phyloP scores from a whole-genome alignment of 2,888 invertebrate species.

The Lottia scabra region DNA sequence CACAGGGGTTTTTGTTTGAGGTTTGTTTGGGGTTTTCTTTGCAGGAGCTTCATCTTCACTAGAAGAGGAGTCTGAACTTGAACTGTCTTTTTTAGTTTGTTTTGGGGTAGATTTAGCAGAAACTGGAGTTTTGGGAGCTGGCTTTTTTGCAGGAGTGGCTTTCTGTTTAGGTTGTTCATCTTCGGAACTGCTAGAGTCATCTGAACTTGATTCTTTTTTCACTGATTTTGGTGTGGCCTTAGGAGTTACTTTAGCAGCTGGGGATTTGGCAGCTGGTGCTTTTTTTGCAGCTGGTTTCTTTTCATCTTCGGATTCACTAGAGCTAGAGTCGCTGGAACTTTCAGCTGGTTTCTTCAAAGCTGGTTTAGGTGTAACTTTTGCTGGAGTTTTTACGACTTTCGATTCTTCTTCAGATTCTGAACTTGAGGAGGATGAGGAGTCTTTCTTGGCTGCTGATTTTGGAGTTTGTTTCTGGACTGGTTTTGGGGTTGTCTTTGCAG shows the following conservation, averaged over 20 bases:
- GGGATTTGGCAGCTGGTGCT: slow-evolving; percentile 18
- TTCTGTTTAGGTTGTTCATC: slow-evolving; percentile 22
- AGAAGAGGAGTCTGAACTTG: slow-evolving; percentile 28
- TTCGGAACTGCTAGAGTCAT: slow-evolving; percentile 19
- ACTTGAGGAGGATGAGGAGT: slow-evolving; percentile 28
- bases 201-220: slow-evolving; percentile 19
- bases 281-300: slow-evolving; percentile 17
- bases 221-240: slow-evolving; percentile 11
- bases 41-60: slow-evolving; percentile 35
- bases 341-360: slow-evolving; percentile 8
- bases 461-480: not conserved
- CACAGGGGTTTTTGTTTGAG: slow-evolving; percentile 13
- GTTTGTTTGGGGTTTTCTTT: slow-evolving; percentile 19
- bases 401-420: slow-evolving; percentile 21
- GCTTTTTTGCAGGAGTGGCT: slow-evolving; percentile 12
- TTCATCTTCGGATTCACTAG: slow-evolving; percentile 41
- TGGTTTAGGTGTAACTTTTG: slow-evolving; percentile 8
- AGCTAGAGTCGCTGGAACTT: slow-evolving; percentile 32
- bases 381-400: slow-evolving; percentile 15
- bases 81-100: slow-evolving; percentile 29
- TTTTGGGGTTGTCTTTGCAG: not conserved
- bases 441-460: slow-evolving; percentile 23
- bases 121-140: slow-evolving; percentile 13
- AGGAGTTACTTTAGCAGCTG: slow-evolving; percentile 14
- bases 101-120: slow-evolving; percentile 19